phyloP scores from a whole-genome alignment of 2,888 invertebrate genomes.

The Cheilosia soror region DNA sequence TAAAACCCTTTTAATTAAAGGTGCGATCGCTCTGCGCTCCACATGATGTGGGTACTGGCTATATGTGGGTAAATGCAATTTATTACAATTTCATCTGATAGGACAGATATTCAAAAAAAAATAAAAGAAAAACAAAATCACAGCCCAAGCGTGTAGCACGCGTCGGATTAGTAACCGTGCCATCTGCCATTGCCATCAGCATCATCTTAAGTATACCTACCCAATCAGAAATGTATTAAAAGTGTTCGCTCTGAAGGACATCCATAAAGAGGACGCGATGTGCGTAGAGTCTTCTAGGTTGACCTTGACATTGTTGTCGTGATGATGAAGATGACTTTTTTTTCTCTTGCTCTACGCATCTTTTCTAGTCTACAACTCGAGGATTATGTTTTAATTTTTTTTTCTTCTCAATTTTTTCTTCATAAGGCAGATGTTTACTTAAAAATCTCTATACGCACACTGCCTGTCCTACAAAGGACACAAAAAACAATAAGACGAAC shows the following conservation, averaged over 20 bases:
- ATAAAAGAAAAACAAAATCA: constrained; percentile 22
- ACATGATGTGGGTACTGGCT: constrained; percentile 41
- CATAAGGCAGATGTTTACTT: constrained; percentile 59
- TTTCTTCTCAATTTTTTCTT: constrained; percentile 8
- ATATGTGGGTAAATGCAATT: constrained; percentile 54
- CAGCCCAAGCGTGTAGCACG: constrained; percentile 46
- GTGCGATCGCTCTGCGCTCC: constrained; percentile 25
- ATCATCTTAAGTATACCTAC: constrained; percentile 13
- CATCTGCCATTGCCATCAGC: constrained; percentile 32
- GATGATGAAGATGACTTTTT: constrained; percentile 36
- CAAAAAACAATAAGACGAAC: constrained; percentile 47
- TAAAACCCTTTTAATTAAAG: constrained; percentile 51
- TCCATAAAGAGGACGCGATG: constrained; percentile 11
- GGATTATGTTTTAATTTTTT: constrained; percentile 55
- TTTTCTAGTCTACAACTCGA: neutral
- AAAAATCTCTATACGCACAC: constrained; percentile 42
- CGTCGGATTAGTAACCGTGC: neutral
- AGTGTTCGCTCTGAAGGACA: constrained; percentile 29
- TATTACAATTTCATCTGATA: constrained; percentile 30
- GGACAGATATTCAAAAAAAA: neutral
- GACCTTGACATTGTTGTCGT: constrained; percentile 67
- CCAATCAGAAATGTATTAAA: constrained; percentile 37
- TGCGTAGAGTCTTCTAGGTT: constrained; percentile 28
- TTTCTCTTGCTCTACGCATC: constrained; percentile 40
- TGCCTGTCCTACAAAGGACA: constrained; percentile 12